These are phyloP conservation scores for Dioctria rufipes DNA, from an alignment of 2,888 invertebrate species.

Conservation along the genomic window DNA sequence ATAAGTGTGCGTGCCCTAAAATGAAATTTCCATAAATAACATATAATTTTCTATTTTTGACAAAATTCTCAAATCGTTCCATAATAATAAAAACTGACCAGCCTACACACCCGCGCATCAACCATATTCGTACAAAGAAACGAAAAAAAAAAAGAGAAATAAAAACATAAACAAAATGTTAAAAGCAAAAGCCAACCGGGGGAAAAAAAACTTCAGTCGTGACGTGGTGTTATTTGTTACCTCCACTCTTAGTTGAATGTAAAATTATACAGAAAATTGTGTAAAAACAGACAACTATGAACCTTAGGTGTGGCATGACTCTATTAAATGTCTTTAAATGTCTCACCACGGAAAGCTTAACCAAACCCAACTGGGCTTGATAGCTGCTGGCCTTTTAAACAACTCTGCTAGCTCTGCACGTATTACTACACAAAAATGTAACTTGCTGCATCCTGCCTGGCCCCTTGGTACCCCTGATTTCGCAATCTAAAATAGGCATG, in stretches of 20 bases:
- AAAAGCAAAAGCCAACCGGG: no score
- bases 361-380: slow-evolving; percentile 40
- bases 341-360: slow-evolving; percentile 35
- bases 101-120: no score
- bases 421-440: background rate
- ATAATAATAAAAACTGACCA: no score
- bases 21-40: no score
- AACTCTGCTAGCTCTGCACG: background rate
- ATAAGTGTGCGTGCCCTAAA: no score
- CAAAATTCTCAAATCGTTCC: no score
- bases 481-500: background rate
- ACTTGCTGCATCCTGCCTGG: background rate
- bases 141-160: no score
- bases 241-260: background rate
- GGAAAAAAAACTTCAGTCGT: background rate
- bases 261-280: slow-evolving; percentile 21
- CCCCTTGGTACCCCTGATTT: background rate
- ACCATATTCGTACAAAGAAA: no score
- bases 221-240: background rate
- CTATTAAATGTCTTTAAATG: slow-evolving; percentile 45
- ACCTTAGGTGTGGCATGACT: slow-evolving; percentile 16
- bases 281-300: background rate
- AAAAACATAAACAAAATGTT: no score
- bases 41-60: no score
- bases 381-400: slow-evolving; percentile 35